A percentile compares a stretch with the other conserved stretches of the same genome.
These are phyloP conservation scores for Belonocnema kinseyi DNA, from an alignment of 1,140 invertebrate species.

Conservation along the genomic window DNA sequence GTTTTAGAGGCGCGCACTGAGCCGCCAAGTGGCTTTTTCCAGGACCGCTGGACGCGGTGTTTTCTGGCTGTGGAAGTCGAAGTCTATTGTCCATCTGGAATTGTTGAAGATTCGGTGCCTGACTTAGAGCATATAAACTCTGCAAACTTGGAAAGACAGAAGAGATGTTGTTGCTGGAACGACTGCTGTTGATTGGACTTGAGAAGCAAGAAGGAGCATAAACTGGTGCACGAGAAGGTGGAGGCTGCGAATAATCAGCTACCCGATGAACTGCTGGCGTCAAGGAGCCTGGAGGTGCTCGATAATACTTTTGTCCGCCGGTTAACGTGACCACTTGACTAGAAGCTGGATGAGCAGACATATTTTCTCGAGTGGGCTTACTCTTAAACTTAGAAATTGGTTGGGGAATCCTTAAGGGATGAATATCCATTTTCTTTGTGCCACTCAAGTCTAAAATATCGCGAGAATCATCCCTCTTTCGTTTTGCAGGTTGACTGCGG, in stretches of 20 bases:
- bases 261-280: constrained; percentile 66
- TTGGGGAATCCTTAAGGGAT: constrained; percentile 58
- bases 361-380: constrained; percentile 47
- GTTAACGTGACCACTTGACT: constrained; percentile 64
- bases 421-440: constrained; percentile 55
- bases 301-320: constrained; percentile 64
- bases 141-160: constrained; percentile 63
- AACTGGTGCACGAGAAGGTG: constrained; percentile 56
- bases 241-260: constrained; percentile 46
- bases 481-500: constrained; percentile 29
- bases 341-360: constrained; percentile 46
- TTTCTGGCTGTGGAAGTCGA: constrained; percentile 8
- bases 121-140: constrained; percentile 59
- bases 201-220: constrained; percentile 60
- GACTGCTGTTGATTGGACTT: constrained; percentile 37
- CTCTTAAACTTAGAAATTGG: constrained; percentile 56
- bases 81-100: constrained; percentile 53
- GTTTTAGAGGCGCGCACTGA: constrained; percentile 65
- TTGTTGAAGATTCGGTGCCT: constrained; percentile 61
- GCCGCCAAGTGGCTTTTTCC: constrained; percentile 63
- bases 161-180: constrained; percentile 46
- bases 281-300: constrained; percentile 65
- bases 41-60: constrained; percentile 28
- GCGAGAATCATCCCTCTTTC: constrained; percentile 48
- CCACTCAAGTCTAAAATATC: constrained; percentile 65